Conservation (phyloP, 2,888 invertebrate species). For the Eucera pruinosa region DNA sequence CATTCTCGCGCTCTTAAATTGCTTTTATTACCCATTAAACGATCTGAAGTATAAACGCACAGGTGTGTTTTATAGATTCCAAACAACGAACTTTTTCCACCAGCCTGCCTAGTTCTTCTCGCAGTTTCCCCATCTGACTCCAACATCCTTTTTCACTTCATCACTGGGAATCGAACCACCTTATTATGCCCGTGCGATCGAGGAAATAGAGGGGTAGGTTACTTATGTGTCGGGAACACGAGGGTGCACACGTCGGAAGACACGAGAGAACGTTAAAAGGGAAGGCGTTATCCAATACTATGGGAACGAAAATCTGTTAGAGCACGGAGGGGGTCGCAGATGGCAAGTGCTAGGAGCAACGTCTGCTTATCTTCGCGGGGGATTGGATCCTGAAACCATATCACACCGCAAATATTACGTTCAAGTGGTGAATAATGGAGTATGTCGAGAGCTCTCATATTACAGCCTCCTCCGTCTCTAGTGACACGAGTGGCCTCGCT, state of each 20-base stretch:
- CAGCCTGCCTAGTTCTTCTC: neutral
- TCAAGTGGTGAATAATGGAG: slow-evolving; percentile 60
- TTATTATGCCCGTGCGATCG: slow-evolving; percentile 5
- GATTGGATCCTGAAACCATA: slow-evolving; percentile 53
- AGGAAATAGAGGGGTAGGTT: neutral
- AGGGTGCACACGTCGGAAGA: neutral
- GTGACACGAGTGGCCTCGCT: slow-evolving; percentile 28
- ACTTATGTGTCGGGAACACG: neutral
- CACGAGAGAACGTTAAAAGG: slow-evolving; percentile 17
- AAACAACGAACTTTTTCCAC: neutral
- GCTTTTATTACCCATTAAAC: no score
- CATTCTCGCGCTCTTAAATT: no score
- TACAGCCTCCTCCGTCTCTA: slow-evolving; percentile 41
- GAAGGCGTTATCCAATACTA: slow-evolving; percentile 27
- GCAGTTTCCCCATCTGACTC: neutral
- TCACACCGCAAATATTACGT: slow-evolving; percentile 61
- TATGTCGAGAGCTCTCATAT: slow-evolving; percentile 40
- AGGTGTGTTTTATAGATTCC: no score
- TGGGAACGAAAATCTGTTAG: slow-evolving; percentile 53
- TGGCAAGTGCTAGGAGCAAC: slow-evolving; percentile 41
- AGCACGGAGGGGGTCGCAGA: slow-evolving; percentile 16
- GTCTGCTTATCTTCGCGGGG: slow-evolving; percentile 43
- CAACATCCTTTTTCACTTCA: slow-evolving; percentile 22
- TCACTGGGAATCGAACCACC: slow-evolving; percentile 16
- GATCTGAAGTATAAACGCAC: no score